These are phyloP conservation scores for Plutomurus gul DNA, from an alignment of 1,140 invertebrate species.

Conservation along the genomic window DNA sequence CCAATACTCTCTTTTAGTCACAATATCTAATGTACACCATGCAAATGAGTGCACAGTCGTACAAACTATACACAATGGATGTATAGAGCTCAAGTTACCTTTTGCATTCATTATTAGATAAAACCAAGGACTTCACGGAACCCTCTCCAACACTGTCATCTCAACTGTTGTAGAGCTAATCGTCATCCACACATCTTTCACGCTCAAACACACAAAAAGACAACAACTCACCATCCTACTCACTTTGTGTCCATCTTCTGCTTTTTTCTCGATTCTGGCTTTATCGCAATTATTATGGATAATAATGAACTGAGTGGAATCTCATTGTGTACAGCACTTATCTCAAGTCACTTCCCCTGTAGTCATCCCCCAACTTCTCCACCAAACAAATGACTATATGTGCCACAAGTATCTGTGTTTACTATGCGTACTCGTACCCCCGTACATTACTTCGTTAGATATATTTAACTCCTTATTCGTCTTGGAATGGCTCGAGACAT, in stretches of 20 bases:
- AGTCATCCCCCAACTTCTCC: background rate
- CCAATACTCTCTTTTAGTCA: too few relatives aligned
- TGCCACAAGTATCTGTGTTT: background rate
- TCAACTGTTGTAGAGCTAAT: conserved; percentile 1
- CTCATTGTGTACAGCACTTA: background rate
- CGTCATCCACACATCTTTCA: background rate
- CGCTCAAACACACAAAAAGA: background rate
- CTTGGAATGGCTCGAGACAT: background rate
- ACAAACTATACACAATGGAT: too few relatives aligned
- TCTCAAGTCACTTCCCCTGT: background rate
- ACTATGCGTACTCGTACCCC: background rate
- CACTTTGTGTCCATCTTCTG: background rate
- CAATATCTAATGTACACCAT: background rate
- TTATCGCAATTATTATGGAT: conserved; percentile 1
- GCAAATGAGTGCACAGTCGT: too few relatives aligned
- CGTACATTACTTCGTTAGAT: background rate
- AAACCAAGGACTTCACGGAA: too few relatives aligned
- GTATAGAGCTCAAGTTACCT: too few relatives aligned
- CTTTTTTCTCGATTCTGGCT: background rate
- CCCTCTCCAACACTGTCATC: too few relatives aligned
- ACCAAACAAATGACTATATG: background rate
- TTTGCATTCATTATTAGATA: too few relatives aligned
- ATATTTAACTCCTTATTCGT: conserved; percentile 1
- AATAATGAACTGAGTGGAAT: background rate
- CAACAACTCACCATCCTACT: background rate